Base-by-base conservation (phyloP, 2,797 vertebrate genomes). In the Rhinophrynus dorsalis region DNA sequence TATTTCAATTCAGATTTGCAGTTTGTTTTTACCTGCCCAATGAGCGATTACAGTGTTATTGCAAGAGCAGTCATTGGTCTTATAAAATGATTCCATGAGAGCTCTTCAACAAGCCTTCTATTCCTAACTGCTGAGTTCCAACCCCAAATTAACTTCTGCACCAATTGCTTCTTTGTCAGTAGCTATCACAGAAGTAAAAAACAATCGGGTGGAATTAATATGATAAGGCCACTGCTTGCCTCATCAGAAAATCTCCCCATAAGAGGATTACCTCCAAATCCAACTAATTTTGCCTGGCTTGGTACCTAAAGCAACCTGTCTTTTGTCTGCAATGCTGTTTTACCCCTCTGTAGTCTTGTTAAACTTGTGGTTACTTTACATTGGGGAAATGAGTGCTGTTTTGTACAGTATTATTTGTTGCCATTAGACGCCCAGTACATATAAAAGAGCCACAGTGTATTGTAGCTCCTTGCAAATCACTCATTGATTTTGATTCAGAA, bases 201-300 rank as follows among this genome's bases (percentile, higher is more conserved):
- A 3, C 54, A n/a, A 44, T 72, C 54, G 54, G 20, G 33, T 51
- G 54, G 68, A 64, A 71, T 71, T 71, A 71, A 71, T 64, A 35
- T 58, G 51, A 71, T 57, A 57, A 64, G 52, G 42, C 32, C 51
- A 18, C 51, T 64, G 68, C 68, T 57, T 57, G 68, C 60, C 68
- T 71, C 69, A 65, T 72, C 61, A 65, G 61, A 64, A 72, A 72
- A 72, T 65, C 61, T 59, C 52, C 1, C 42, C 23, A 24, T 72
- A 72, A 72, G 69, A 65, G 52, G 69, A 72, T 72, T 72, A 72
- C 24, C 32, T 18, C 7, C 30, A 57, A 71, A 71, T 71, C 68
- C 59, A 23, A 29, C 33, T 56, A 30, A 18, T 56, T 64, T 27
- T 38, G 32, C 50, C 52, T 17, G 52, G 59, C 68, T 63, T 71